Base-by-base conservation (phyloP, 1,140 invertebrate species). In the Stenopsyche tienmushanensis region DNA sequence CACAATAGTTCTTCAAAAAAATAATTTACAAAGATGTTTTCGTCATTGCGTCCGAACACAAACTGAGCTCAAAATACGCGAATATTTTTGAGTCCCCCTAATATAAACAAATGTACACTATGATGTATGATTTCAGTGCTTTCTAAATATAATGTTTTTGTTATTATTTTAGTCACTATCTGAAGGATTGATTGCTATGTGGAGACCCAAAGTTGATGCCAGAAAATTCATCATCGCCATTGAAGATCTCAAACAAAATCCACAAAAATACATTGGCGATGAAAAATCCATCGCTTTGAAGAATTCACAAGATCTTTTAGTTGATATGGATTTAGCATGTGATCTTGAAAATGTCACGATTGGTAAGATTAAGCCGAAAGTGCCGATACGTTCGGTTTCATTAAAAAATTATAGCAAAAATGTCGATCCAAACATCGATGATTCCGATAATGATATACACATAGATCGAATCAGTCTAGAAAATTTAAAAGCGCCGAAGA, bases 401-500 rank as follows among this genome's bases (percentile, higher is more conserved):
- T 53, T 62, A 42, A 69, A 54, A n/a, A 44, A 69, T 25, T 41
- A 21, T 15, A 58, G 62, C 24, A 29, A 54, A 1, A 54, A 41
- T 18, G 44, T 39, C 34, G n/a, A 13, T 20, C 3, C 29, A 5
- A 45, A 52, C 3, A 10, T 60, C 7, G 20, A 59, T 17, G 25
- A 29, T 17, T 34, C 15, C 21, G 15, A 52, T 1, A 62, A 67
- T 50, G 45, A 10, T 24, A 13, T 47, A 29, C 41, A 21, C 55
- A 45, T 13, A 29, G 52, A 75, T 78, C 7, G 76, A 80, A 64
- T 75, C 76, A 29, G 70, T 79, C 20, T 62, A 77, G 15, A 78
- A 77, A 57, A 76, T 67, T 66, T 80, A 1, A 76, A 75, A 0
- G 74, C 75, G 53, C 76, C 78, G 1, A 80, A 79, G 63, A 81